These are phyloP conservation scores for Scolopax mira DNA, from an alignment of 2,113 vertebrate species.

Conservation along the genomic window DNA sequence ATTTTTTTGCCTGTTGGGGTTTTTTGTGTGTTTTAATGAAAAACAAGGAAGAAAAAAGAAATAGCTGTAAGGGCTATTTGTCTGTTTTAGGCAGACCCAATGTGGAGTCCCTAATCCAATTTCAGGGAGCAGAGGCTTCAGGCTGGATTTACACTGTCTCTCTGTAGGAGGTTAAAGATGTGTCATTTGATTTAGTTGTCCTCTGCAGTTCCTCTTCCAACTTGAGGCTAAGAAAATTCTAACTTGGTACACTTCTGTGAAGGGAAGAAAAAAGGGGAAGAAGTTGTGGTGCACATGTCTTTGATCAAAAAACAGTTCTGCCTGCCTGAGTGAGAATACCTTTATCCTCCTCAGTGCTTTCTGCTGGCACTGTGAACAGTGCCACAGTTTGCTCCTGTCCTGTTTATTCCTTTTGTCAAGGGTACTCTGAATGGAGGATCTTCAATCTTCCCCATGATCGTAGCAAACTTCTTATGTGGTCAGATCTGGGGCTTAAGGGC, in stretches of 20 bases:
- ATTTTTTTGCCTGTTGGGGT: neutral
- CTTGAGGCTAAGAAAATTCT: neutral
- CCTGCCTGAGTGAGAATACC: neutral
- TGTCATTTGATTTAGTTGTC: neutral
- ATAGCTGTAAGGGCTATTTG: neutral
- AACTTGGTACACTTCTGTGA: neutral
- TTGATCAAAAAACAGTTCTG: neutral
- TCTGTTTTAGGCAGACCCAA: neutral
- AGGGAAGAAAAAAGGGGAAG: neutral
- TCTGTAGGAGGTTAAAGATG: neutral
- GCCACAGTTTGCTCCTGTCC: neutral
- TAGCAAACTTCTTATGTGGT: neutral
- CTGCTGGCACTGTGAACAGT: neutral
- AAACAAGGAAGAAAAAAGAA: neutral
- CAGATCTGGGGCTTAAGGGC: neutral
- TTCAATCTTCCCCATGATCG: neutral
- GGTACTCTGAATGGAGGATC: neutral
- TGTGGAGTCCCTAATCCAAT: neutral
- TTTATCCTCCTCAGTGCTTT: neutral
- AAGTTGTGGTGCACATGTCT: rapidly evolving
- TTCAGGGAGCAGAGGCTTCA: conserved; percentile 7
- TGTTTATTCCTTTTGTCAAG: neutral
- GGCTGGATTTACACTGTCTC: neutral
- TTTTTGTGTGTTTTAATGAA: neutral
- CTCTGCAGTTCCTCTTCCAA: neutral